Conservation (phyloP, 2,888 invertebrate genomes). For the Trachelus stipa region DNA sequence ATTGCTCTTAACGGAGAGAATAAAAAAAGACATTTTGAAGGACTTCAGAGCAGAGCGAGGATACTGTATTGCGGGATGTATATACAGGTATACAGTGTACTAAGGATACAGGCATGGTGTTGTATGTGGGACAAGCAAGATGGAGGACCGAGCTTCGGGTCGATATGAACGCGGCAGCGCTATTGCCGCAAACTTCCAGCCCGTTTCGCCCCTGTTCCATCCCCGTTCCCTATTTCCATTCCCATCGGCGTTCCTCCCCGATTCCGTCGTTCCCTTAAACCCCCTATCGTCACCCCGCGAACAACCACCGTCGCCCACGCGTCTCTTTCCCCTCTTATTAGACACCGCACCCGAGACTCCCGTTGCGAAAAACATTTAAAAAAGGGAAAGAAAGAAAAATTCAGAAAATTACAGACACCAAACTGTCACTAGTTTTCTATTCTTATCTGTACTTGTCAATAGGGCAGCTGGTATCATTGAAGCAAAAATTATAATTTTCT, state of each 20-base stretch:
- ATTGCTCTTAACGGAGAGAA: no score
- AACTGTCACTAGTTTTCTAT: no score
- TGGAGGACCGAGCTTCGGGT: constrained; percentile 55
- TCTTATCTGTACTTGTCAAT: no score
- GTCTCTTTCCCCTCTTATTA: constrained; percentile 17
- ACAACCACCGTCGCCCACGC: constrained; percentile 12
- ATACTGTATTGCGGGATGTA: no score
- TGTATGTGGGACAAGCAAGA: constrained; percentile 59
- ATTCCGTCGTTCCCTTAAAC: not conserved
- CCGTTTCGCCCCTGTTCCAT: constrained; percentile 11
- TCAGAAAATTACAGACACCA: no score
- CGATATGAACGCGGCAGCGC: constrained; percentile 62
- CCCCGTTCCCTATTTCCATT: constrained; percentile 13
- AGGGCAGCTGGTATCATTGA: no score
- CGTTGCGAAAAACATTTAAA: not conserved
- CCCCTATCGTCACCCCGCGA: no score
- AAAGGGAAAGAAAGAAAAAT: not conserved
- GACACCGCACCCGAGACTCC: constrained; percentile 11
- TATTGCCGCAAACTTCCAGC: constrained; percentile 44
- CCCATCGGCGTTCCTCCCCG: constrained; percentile 11
- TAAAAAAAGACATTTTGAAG: no score
- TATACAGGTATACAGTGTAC: no score
- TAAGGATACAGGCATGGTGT: constrained; percentile 10
- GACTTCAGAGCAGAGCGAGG: no score
- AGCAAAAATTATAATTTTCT: no score